phyloP scores from a whole-genome alignment of 2,797 vertebrate species.

The Poecilia gillii region DNA sequence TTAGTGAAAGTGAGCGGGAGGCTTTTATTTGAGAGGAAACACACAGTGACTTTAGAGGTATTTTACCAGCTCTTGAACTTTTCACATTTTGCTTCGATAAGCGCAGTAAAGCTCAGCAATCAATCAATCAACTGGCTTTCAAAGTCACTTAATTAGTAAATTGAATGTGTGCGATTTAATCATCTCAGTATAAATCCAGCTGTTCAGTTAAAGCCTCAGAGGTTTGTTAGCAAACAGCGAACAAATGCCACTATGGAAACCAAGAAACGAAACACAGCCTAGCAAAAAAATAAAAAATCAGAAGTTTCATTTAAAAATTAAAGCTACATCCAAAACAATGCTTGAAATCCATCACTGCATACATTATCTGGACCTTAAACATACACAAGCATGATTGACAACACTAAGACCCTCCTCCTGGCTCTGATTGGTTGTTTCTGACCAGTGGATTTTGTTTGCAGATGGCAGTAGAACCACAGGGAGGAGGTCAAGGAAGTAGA shows the following conservation, averaged over 20 bases:
- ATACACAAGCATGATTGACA: neutral
- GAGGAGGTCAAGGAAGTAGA: no score
- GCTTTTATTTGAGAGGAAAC: conserved; percentile 1
- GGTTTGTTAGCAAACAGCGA: neutral
- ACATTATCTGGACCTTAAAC: neutral
- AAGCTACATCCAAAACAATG: neutral
- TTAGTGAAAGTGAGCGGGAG: neutral
- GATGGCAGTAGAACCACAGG: no score
- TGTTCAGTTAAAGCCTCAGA: no score
- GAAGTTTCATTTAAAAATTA: neutral
- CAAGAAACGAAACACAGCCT: neutral
- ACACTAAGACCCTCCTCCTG: no score
- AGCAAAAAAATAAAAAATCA: neutral
- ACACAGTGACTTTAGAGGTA: neutral
- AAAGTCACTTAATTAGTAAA: no score
- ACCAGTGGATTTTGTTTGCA: no score
- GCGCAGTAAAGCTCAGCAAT: neutral
- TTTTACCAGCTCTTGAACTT: neutral
- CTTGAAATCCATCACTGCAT: neutral
- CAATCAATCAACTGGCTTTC: neutral
- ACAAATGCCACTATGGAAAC: neutral
- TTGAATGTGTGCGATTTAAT: no score
- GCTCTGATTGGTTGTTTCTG: no score
- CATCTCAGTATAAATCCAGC: no score
- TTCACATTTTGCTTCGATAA: neutral